Percentiles rank a stretch among this genome's conserved stretches.
phyloP scores from a whole-genome alignment of 2,888 invertebrate genomes.

The Fragum sueziense region DNA sequence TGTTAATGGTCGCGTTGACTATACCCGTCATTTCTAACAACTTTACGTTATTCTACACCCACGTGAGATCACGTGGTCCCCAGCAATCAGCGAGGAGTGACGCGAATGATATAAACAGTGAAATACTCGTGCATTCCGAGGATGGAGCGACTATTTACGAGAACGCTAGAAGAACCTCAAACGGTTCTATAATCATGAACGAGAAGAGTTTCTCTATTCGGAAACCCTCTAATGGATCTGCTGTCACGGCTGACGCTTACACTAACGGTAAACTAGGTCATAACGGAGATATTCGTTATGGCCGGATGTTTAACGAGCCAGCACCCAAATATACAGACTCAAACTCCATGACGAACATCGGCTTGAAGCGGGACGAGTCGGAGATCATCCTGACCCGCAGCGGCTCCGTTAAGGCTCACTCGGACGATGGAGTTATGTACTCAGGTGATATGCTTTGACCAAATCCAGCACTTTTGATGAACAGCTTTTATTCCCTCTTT shows the following conservation, averaged over 20 bases:
- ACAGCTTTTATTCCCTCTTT: constrained; percentile 2
- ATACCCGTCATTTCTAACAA: constrained; percentile 82
- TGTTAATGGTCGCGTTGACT: constrained; percentile 79
- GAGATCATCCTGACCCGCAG: constrained; percentile 61
- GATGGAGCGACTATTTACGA: constrained; percentile 61
- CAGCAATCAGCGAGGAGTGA: constrained; percentile 18
- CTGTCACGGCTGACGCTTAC: constrained; percentile 36
- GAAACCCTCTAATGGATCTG: constrained; percentile 63
- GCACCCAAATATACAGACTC: constrained; percentile 55
- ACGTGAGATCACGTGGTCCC: constrained; percentile 75
- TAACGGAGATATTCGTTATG: constrained; percentile 58
- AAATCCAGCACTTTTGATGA: constrained; percentile 7
- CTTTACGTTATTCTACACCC: constrained; percentile 80
- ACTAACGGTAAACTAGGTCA: constrained; percentile 53
- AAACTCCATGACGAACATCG: constrained; percentile 66
- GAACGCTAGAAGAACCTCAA: constrained; percentile 58
- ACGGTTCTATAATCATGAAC: constrained; percentile 61
- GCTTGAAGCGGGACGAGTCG: constrained; percentile 53
- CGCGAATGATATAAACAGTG: constrained; percentile 37
- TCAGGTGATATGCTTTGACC: constrained; percentile 68
- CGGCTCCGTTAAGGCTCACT: constrained; percentile 69
- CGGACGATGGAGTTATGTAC: constrained; percentile 75
- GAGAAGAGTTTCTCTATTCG: constrained; percentile 54
- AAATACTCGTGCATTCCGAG: constrained; percentile 54
- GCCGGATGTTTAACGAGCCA: constrained; percentile 46